Conservation (phyloP, 2,888 invertebrate species). For the Hydraecia micacea region DNA sequence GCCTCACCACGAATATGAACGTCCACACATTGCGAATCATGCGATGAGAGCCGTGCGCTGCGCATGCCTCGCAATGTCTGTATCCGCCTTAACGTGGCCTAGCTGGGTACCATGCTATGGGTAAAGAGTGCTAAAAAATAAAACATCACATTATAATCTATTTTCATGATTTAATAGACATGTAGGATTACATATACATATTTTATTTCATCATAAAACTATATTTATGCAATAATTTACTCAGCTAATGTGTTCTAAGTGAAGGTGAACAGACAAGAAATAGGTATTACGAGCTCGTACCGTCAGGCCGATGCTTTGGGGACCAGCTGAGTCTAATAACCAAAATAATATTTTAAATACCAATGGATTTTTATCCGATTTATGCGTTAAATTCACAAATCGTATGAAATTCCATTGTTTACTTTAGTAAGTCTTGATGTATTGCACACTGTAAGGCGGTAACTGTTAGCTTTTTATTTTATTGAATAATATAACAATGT, state of each 20-base stretch:
- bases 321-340: slow-evolving; percentile 17
- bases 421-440: slow-evolving; percentile 15
- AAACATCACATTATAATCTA: slow-evolving; percentile 83
- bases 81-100: too few relatives aligned
- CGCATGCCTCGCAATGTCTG: too few relatives aligned
- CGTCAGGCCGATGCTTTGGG: slow-evolving; percentile 38
- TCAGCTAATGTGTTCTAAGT: slow-evolving; percentile 88
- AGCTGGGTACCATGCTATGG: too few relatives aligned
- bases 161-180: slow-evolving; percentile 90
- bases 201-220: slow-evolving; percentile 89
- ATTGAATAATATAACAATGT: not conserved
- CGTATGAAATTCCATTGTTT: slow-evolving; percentile 10
- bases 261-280: slow-evolving; percentile 88
- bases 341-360: slow-evolving; percentile 14
- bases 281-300: slow-evolving; percentile 61
- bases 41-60: too few relatives aligned
- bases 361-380: slow-evolving; percentile 4
- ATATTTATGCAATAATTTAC: slow-evolving; percentile 88
- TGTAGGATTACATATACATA: slow-evolving; percentile 91
- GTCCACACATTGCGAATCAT: too few relatives aligned
- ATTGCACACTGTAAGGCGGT: slow-evolving; percentile 36
- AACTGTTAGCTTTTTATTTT: slow-evolving; percentile 20
- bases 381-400: slow-evolving; percentile 17
- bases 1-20: too few relatives aligned
- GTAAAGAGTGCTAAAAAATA: slow-evolving; percentile 66